These are phyloP conservation scores for Tuta absoluta DNA, from an alignment of 2,888 invertebrate species.

Conservation along the genomic window DNA sequence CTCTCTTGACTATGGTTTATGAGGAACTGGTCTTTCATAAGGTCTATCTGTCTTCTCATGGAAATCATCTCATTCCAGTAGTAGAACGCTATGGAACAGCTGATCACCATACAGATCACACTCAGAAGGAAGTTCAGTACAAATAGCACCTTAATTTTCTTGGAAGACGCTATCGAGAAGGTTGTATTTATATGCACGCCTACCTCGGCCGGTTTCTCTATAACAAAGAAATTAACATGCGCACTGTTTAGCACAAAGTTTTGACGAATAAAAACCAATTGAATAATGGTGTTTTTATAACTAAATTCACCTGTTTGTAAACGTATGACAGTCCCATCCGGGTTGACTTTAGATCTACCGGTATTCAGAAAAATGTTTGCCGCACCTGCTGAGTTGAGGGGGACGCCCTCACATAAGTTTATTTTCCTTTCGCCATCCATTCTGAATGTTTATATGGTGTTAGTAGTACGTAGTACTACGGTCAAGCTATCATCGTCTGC, in stretches of 20 bases:
- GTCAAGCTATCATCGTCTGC: constrained; percentile 52
- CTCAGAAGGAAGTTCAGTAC: constrained; percentile 70
- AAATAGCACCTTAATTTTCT: constrained; percentile 74
- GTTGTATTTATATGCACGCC: constrained; percentile 76
- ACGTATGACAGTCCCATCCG: constrained; percentile 73
- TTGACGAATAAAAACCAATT: neutral
- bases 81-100: constrained; percentile 68
- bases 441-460: constrained; percentile 45
- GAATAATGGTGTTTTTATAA: constrained; percentile 26
- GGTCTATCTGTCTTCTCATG: constrained; percentile 66
- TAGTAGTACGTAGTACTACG: constrained; percentile 50
- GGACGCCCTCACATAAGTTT: constrained; percentile 68
- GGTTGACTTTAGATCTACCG: constrained; percentile 61
- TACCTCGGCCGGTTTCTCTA: constrained; percentile 71
- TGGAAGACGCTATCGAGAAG: constrained; percentile 75
- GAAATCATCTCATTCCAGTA: constrained; percentile 72
- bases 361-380: constrained; percentile 75
- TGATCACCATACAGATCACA: constrained; percentile 65
- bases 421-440: constrained; percentile 73
- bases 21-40: constrained; percentile 62
- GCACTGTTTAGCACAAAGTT: constrained; percentile 15
- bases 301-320: constrained; percentile 70
- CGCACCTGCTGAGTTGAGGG: constrained; percentile 66
- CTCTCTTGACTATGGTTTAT: constrained; percentile 52
- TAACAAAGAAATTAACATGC: constrained; percentile 42